Percentiles rank a stretch among this genome's conserved stretches.
Conservation (phyloP, 2,113 vertebrate species). For the Podarcis cretensis region DNA sequence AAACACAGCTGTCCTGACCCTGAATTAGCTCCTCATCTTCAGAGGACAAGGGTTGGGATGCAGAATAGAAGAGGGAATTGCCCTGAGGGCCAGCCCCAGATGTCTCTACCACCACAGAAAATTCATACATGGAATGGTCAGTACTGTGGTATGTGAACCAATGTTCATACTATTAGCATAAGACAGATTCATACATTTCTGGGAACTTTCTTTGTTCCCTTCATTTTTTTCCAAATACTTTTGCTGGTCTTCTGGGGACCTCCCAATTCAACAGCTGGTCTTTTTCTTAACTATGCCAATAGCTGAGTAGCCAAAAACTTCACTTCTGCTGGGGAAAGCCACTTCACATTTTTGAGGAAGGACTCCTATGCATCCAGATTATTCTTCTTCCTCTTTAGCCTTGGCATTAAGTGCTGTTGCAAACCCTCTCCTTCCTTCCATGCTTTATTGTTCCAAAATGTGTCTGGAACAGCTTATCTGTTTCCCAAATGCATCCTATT, state of each 20-base stretch:
- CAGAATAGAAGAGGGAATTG: too few relatives aligned
- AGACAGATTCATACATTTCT: neutral
- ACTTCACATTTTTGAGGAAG: neutral
- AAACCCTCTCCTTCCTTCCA: neutral
- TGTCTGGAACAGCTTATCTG: neutral
- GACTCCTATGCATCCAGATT: rapidly evolving
- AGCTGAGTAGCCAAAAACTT: neutral
- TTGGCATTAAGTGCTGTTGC: too few relatives aligned
- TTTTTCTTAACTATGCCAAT: neutral
- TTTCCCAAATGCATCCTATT: conserved; percentile 64
- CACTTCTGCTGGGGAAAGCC: neutral
- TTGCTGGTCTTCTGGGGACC: neutral
- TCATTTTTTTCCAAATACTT: rapidly evolving
- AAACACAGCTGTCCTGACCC: too few relatives aligned
- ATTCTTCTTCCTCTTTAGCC: rapidly evolving
- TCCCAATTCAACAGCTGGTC: conserved; percentile 14
- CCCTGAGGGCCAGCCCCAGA: too few relatives aligned
- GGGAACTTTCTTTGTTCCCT: neutral
- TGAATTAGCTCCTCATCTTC: too few relatives aligned
- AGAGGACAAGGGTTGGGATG: too few relatives aligned
- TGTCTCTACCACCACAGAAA: too few relatives aligned
- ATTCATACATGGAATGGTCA: neutral
- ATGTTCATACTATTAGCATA: neutral
- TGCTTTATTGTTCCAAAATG: neutral
- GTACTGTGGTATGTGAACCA: neutral